Evolutionary conservation across 2,797 vertebrate species (phyloP).

Genomic region (Cryptoblepharus egeriae): DNA sequence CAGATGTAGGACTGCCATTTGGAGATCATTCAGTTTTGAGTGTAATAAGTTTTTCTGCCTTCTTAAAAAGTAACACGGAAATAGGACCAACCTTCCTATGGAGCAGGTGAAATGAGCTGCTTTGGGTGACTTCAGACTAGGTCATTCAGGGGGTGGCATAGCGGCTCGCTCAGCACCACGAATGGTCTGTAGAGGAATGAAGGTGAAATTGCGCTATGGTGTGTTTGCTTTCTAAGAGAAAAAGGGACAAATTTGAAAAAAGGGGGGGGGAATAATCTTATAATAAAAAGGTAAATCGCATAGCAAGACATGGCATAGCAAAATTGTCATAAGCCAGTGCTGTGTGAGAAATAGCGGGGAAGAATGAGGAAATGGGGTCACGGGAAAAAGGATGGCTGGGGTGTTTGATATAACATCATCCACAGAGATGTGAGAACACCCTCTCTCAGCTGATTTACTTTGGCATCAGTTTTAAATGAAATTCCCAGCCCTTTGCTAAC

Average conservation of each 20-base stretch:
- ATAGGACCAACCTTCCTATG: no score
- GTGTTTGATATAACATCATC: constrained; percentile 1
- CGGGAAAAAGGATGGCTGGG: not conserved
- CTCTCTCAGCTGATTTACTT: constrained; percentile 23
- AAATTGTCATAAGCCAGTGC: not conserved
- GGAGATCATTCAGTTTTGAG: not conserved
- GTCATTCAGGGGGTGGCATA: no score
- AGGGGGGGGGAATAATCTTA: no score
- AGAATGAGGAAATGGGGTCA: not conserved
- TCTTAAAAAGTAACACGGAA: not conserved
- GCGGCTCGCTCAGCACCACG: no score
- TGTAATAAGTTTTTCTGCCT: not conserved
- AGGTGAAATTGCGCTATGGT: no score
- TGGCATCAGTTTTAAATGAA: constrained; percentile 32
- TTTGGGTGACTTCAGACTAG: no score
- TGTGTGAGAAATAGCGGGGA: not conserved
- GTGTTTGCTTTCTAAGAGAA: no score
- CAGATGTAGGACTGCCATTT: not conserved
- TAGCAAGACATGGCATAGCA: not conserved
- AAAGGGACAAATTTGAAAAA: no score
- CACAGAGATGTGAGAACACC: constrained; percentile 13
- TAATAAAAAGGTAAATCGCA: no score
- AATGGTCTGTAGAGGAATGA: no score
- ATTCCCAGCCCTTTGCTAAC: not conserved
- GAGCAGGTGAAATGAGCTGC: no score